Base-by-base conservation (phyloP, 2,888 invertebrate genomes). In the Archaeoteleia sp. region DNA sequence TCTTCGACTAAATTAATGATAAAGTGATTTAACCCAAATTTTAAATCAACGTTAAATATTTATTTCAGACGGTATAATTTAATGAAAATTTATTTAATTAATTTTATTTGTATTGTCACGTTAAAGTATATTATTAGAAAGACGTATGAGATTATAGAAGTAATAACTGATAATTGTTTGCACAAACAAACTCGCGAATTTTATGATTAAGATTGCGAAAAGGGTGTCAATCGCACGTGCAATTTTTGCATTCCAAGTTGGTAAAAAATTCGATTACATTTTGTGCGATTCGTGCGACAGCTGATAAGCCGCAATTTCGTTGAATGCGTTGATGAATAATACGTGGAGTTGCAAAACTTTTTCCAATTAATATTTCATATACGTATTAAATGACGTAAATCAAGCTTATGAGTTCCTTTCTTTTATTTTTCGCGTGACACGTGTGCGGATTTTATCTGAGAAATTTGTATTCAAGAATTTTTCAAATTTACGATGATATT, bases 151-250 rank as follows among this genome's bases (percentile, higher is more conserved):
- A 20, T 20, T 20, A 20, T 20, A 4, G 20, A 5, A 20, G 20
- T 20, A 20, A 20, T 5, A 20, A 20, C 20, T 20, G 42, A 57
- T 51, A 60, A 48, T 46, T 53, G 32, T 37, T 46, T 46, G 55
- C 60, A 30, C 48, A 67, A 67, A 61, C 61, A 61, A 55, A 55
- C 55, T 45, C 54, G 48, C 49, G 60, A 66, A 54, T 66, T 60
- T 67, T 58, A 53, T 66, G 40, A 37, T 35, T 42, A 35, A 45
- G 55, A 54, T 60, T 60, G 53, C 54, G 29, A 45, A 60, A 66
- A 67, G 49, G 54, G 54, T 54, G 45, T 60, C 49, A 54, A 35
- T 40, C 29, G 37, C 45, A 43, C 46, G 51, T 61, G 61, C 55
- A 51, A 43, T 48, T 45, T 20, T 27, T 32, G 29, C 55, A 48